Conservation (phyloP, 2,113 vertebrate genomes). For the Gymnorhina tibicen region DNA sequence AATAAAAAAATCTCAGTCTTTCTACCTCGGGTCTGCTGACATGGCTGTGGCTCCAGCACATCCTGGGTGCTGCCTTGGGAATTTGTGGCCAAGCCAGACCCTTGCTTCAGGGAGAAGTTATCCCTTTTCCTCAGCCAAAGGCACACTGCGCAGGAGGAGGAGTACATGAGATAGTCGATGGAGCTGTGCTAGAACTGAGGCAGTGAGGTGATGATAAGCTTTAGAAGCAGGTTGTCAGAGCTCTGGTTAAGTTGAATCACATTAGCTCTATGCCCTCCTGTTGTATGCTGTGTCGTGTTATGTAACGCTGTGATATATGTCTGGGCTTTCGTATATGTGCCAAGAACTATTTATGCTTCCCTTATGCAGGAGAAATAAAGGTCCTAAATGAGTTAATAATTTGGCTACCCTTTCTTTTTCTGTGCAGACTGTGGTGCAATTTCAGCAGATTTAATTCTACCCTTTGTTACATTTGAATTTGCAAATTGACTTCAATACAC, state of each 20-base stretch:
- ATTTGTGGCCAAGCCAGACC: background rate
- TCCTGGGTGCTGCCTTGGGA: background rate
- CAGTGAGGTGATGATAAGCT: background rate
- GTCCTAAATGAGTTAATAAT: background rate
- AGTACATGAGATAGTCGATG: fast-evolving
- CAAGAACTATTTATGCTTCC: background rate
- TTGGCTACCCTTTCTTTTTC: background rate
- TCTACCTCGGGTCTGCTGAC: background rate
- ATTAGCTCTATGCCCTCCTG: background rate
- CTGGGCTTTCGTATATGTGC: background rate
- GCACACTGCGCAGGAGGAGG: fast-evolving
- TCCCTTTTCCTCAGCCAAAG: background rate
- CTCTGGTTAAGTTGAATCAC: background rate
- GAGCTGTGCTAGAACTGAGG: background rate
- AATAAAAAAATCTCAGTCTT: background rate
- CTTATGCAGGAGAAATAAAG: background rate
- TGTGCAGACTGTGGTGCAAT: background rate
- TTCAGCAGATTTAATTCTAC: background rate
- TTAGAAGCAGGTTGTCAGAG: background rate
- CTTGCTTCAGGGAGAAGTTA: background rate
- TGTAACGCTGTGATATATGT: background rate
- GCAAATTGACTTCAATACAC: background rate
- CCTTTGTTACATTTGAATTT: background rate
- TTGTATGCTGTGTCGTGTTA: background rate
- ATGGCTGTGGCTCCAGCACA: background rate